Evolutionary conservation across 1,140 invertebrate genomes (phyloP).

Genomic region (Drosophila seguyi): DNA sequence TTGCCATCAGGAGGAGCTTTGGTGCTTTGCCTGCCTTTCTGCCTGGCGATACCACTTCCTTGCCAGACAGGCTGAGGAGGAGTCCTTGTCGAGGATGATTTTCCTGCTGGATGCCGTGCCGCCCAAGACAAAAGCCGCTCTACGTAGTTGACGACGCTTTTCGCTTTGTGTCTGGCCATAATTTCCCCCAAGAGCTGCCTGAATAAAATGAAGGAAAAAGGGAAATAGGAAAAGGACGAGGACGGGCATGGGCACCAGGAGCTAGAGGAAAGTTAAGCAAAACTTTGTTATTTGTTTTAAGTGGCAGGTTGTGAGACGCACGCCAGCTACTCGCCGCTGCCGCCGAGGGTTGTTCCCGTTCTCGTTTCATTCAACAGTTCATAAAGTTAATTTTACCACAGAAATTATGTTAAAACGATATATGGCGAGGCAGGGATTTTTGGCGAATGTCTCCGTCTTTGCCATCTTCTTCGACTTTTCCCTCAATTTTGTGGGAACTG

Average conservation of each 20-base stretch:
- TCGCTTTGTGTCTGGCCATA: slow-evolving; percentile 82
- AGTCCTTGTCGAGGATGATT: slow-evolving; percentile 56
- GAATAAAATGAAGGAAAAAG: slow-evolving; percentile 26
- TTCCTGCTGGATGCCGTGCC: slow-evolving; percentile 58
- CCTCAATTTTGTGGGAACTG: slow-evolving; percentile 60
- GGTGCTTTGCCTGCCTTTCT: slow-evolving; percentile 17
- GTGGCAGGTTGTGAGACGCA: slow-evolving; percentile 80
- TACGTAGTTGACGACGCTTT: slow-evolving; percentile 59
- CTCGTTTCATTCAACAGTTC: slow-evolving; percentile 81
- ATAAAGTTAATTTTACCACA: slow-evolving; percentile 85
- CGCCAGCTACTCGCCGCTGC: slow-evolving; percentile 52
- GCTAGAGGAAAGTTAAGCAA: slow-evolving; percentile 78
- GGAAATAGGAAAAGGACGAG: slow-evolving; percentile 10
- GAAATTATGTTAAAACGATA: slow-evolving; percentile 85
- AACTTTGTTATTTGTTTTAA: slow-evolving; percentile 84
- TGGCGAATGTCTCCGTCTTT: slow-evolving; percentile 35
- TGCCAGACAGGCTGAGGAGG: slow-evolving; percentile 24
- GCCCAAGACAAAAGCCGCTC: slow-evolving; percentile 74
- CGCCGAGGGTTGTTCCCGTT: slow-evolving; percentile 42
- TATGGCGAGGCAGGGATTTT: slow-evolving; percentile 66
- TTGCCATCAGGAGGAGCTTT: slow-evolving; percentile 47
- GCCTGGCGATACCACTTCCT: slow-evolving; percentile 31
- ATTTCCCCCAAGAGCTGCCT: slow-evolving; percentile 68
- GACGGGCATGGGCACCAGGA: slow-evolving; percentile 29
- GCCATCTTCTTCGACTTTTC: slow-evolving; percentile 44